These are phyloP conservation scores for Tyto alba DNA, from an alignment of 2,113 vertebrate species.

Conservation along the genomic window DNA sequence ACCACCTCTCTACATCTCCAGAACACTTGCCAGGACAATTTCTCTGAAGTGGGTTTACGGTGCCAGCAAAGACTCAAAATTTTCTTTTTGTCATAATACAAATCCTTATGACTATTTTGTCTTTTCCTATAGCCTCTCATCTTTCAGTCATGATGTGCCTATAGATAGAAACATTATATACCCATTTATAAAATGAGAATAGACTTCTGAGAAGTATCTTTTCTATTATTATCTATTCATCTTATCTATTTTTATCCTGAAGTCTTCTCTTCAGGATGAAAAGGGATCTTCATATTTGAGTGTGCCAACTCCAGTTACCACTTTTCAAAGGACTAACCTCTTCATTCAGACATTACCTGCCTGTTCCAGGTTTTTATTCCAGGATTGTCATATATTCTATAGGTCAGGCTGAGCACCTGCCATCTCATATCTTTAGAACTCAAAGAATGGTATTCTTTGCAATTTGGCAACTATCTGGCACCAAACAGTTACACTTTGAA, in stretches of 20 bases:
- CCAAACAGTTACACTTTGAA: not conserved
- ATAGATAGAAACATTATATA: not conserved
- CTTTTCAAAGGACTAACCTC: not conserved
- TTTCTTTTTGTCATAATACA: not conserved
- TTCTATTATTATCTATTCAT: conserved; percentile 11
- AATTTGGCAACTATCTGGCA: not conserved
- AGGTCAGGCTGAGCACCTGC: not conserved
- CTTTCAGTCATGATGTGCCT: not conserved
- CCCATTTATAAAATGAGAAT: not conserved
- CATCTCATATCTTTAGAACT: not conserved
- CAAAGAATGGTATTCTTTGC: not conserved
- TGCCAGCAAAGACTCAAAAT: not conserved
- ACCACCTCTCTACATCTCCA: not conserved
- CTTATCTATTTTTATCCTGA: not conserved
- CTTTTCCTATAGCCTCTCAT: not conserved
- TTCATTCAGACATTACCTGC: not conserved
- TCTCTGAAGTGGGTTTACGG: not conserved
- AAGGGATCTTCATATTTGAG: not conserved
- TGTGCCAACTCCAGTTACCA: not conserved
- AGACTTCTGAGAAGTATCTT: not conserved
- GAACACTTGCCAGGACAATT: not conserved
- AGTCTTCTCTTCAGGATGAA: not conserved
- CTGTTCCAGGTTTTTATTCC: not conserved
- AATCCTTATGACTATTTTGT: not conserved
- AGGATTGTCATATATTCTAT: not conserved